These are phyloP conservation scores for Bacillus rossius DNA, from an alignment of 1,140 invertebrate genomes.

Conservation along the genomic window DNA sequence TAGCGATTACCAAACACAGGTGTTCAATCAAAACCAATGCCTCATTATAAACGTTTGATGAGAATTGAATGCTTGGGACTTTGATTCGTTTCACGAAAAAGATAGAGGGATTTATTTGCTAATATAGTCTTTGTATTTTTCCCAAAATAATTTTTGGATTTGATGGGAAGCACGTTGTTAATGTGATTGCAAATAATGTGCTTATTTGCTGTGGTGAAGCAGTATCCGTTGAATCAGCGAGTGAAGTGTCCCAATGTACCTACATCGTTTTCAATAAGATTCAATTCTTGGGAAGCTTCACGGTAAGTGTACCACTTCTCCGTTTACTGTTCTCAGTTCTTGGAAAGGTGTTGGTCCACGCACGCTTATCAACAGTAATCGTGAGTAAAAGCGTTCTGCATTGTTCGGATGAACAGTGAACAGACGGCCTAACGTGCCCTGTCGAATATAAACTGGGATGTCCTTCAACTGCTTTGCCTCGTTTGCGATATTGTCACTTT, in stretches of 20 bases:
- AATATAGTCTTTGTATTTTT: constrained; percentile 32
- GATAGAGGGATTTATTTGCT: constrained; percentile 32
- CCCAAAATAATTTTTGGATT: constrained; percentile 31
- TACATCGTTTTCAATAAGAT: constrained; percentile 39
- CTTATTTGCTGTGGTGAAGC: constrained; percentile 36
- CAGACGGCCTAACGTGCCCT: constrained; percentile 33
- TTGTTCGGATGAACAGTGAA: constrained; percentile 38
- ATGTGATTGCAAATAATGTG: too few species aligned
- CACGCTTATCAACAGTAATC: constrained; percentile 37
- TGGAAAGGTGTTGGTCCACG: constrained; percentile 39
- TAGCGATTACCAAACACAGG: constrained; percentile 19
- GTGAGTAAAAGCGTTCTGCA: constrained; percentile 38
- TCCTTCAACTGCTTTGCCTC: constrained; percentile 25
- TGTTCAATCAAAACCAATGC: constrained; percentile 22
- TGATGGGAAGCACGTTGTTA: constrained; percentile 25
- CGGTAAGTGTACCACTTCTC: constrained; percentile 39
- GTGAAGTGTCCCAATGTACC: constrained; percentile 33
- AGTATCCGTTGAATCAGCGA: constrained; percentile 31
- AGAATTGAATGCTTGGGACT: constrained; percentile 23
- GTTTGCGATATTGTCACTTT: constrained; percentile 22
- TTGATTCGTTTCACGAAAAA: constrained; percentile 7
- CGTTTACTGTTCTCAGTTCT: constrained; percentile 36
- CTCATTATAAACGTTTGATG: constrained; percentile 20
- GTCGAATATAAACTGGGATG: constrained; percentile 27
- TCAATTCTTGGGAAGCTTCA: constrained; percentile 34